Conservation (phyloP, 2,797 vertebrate genomes). For the Parotocinclus haroldoi region DNA sequence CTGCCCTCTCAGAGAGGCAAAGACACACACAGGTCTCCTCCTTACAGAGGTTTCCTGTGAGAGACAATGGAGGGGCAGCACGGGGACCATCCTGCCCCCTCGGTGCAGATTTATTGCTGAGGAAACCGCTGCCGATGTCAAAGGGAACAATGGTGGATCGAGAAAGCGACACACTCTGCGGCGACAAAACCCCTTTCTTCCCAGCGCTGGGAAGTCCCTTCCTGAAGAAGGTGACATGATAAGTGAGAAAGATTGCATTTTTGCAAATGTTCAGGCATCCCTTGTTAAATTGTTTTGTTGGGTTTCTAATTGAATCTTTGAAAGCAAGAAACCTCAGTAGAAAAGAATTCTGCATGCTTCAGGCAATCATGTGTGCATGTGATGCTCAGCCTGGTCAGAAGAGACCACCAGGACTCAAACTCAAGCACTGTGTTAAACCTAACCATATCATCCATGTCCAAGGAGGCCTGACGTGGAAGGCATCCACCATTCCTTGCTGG, state of each 20-base stretch:
- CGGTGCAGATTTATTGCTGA: conserved; percentile 79
- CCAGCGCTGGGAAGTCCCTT: conserved; percentile 79
- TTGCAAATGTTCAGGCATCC: not conserved
- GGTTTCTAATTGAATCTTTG: too few species aligned
- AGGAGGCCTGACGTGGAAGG: too few species aligned
- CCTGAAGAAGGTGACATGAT: conserved; percentile 69
- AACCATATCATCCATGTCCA: too few species aligned
- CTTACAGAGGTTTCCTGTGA: conserved; percentile 64
- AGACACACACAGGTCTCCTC: conserved; percentile 52
- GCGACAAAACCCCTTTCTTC: conserved; percentile 59
- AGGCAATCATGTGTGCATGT: too few species aligned
- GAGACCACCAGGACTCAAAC: too few species aligned
- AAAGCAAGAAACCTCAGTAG: too few species aligned
- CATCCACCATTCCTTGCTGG: too few species aligned
- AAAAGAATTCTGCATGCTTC: too few species aligned
- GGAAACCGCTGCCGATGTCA: conserved; percentile 73
- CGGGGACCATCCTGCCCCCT: conserved; percentile 51
- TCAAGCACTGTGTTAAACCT: too few species aligned
- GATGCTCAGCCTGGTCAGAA: too few species aligned
- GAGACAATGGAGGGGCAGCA: conserved; percentile 72
- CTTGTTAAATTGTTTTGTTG: too few species aligned
- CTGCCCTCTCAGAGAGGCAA: conserved; percentile 41
- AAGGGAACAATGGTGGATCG: conserved; percentile 81
- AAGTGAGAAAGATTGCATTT: not conserved
- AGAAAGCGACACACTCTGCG: conserved; percentile 45